Conservation (phyloP, 2,797 vertebrate species). For the Anas georgica region DNA sequence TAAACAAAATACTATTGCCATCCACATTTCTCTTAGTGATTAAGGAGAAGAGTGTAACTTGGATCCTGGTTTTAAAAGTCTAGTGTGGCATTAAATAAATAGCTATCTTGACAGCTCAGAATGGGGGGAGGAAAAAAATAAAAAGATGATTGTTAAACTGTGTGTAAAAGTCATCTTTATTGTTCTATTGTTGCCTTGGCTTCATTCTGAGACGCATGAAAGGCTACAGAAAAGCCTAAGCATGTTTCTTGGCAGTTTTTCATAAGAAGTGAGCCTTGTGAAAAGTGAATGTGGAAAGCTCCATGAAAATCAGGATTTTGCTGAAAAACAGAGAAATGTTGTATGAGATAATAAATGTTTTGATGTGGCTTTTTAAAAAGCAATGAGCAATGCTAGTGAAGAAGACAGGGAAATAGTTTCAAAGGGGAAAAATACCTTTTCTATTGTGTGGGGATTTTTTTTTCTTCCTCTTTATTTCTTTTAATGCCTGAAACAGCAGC, state of each 20-base stretch:
- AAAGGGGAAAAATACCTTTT: background rate
- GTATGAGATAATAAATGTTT: background rate
- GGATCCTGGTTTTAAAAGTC: slow-evolving; percentile 36
- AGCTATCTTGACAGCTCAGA: slow-evolving; percentile 41
- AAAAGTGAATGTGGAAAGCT: slow-evolving; percentile 24
- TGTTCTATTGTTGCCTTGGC: slow-evolving; percentile 57
- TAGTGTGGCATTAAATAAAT: slow-evolving; percentile 56
- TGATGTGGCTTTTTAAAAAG: background rate
- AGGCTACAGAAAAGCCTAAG: slow-evolving; percentile 17
- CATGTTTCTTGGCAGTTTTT: slow-evolving; percentile 40
- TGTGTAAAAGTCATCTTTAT: slow-evolving; percentile 48
- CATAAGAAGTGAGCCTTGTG: slow-evolving; percentile 16
- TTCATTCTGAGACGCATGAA: background rate
- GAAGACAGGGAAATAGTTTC: background rate
- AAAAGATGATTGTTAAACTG: slow-evolving; percentile 42
- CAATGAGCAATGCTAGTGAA: background rate
- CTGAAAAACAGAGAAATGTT: background rate
- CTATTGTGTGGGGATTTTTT: background rate
- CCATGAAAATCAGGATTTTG: slow-evolving; percentile 23
- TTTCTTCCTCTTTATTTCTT: accelerated
- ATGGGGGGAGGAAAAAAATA: slow-evolving; percentile 17
- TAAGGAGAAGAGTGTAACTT: slow-evolving; percentile 15
- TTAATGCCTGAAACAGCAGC: background rate
- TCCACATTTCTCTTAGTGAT: background rate
- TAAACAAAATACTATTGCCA: background rate